Evolutionary conservation across 2,113 vertebrate species (phyloP).

Genomic region (Leptobrachium leishanense): DNA sequence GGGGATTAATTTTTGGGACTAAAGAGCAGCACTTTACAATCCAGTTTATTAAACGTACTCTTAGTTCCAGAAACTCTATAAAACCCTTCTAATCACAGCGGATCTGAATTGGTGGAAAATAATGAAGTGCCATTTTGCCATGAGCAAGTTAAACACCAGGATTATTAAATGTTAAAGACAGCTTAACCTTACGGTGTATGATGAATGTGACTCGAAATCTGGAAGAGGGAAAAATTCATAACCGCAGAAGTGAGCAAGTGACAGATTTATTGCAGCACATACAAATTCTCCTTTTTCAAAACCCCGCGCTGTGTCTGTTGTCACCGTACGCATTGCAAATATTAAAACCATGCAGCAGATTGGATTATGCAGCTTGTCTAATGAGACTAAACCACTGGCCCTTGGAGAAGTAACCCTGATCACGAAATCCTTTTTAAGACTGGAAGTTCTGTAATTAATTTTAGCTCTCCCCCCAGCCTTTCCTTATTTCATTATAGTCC

Average conservation of each 20-base stretch:
- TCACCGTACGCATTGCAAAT: not conserved
- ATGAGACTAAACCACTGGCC: slow-evolving; percentile 21
- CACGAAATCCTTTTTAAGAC: slow-evolving; percentile 17
- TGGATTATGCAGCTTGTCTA: slow-evolving; percentile 15
- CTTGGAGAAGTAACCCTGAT: slow-evolving; percentile 12
- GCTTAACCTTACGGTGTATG: not conserved
- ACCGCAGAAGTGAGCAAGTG: not conserved
- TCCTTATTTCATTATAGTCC: too few species aligned
- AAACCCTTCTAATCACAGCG: not conserved
- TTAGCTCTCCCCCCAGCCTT: too few species aligned
- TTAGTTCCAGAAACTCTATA: not conserved
- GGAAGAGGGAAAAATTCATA: not conserved
- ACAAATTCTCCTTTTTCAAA: not conserved
- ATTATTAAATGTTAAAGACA: slow-evolving; percentile 4
- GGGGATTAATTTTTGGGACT: too few species aligned
- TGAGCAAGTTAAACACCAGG: not conserved
- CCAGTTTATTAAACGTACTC: not conserved
- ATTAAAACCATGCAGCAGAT: slow-evolving; percentile 2
- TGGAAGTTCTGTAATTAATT: slow-evolving; percentile 5
- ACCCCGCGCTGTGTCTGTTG: not conserved
- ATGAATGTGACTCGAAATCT: slow-evolving; percentile 7
- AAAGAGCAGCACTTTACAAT: too few species aligned
- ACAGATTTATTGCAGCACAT: slow-evolving; percentile 9
- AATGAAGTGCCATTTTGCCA: slow-evolving; percentile 1
- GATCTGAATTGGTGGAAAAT: not conserved